These are phyloP conservation scores for Popillia japonica DNA, from an alignment of 1,140 invertebrate species.

Conservation along the genomic window DNA sequence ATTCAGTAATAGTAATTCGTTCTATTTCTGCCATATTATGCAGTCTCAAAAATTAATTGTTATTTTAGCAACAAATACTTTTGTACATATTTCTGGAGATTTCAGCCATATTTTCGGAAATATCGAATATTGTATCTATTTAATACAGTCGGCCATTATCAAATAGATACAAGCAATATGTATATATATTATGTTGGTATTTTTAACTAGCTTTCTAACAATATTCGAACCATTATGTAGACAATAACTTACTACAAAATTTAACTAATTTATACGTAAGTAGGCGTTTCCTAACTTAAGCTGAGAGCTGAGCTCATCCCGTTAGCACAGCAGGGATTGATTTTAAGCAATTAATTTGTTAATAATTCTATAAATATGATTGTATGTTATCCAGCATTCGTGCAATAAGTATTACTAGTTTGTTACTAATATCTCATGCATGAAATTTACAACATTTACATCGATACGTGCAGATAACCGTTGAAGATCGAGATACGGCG, in stretches of 20 bases:
- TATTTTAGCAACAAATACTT: neutral
- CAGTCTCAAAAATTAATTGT: too few relatives aligned
- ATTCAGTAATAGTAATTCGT: too few relatives aligned
- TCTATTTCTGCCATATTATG: too few relatives aligned
- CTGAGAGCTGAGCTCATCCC: neutral
- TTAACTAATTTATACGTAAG: neutral
- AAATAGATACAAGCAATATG: neutral
- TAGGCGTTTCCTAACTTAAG: neutral
- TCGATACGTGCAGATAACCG: too few relatives aligned
- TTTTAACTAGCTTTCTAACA: too few relatives aligned
- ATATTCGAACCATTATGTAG: neutral
- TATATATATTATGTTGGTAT: too few relatives aligned
- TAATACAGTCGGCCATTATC: neutral
- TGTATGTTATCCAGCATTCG: too few relatives aligned
- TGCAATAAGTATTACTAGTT: too few relatives aligned
- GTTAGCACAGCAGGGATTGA: neutral
- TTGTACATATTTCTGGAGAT: neutral
- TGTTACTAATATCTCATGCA: too few relatives aligned
- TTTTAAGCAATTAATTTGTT: neutral
- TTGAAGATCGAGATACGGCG: too few relatives aligned
- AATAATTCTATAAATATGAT: neutral
- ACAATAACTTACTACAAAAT: constrained; percentile 18
- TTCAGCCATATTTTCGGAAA: constrained; percentile 24
- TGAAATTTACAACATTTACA: too few relatives aligned
- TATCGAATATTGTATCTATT: neutral